Percentiles rank a stretch among this genome's conserved stretches.
Evolutionary conservation across 1,140 invertebrate species (phyloP).

Genomic region (Xylocopa sonorina): DNA sequence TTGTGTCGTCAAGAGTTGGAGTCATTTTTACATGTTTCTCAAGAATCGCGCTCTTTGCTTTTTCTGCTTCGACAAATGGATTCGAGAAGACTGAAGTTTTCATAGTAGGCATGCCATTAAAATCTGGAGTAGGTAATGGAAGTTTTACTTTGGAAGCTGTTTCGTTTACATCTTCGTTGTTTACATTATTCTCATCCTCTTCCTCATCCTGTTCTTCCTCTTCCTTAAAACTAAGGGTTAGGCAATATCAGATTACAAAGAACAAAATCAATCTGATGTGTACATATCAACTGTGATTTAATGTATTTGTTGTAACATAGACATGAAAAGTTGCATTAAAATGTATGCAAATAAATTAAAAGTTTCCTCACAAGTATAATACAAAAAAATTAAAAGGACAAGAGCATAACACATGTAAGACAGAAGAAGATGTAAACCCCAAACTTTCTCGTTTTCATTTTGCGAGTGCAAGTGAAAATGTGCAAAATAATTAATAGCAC

Average conservation of each 20-base stretch:
- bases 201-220: slow-evolving; percentile 52
- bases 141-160: slow-evolving; percentile 78
- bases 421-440: not conserved
- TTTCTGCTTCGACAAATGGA: slow-evolving; percentile 94
- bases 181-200: slow-evolving; percentile 61
- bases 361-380: not conserved
- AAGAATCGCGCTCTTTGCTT: slow-evolving; percentile 91
- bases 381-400: not conserved
- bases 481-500: not conserved
- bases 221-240: slow-evolving; percentile 79
- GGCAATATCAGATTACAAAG: slow-evolving; percentile 82
- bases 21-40: slow-evolving; percentile 97
- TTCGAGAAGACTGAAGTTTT: slow-evolving; percentile 92
- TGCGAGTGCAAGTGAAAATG: not conserved
- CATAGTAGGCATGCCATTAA: slow-evolving; percentile 77
- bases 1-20: slow-evolving; percentile 85
- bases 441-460: not conserved
- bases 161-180: slow-evolving; percentile 62
- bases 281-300: slow-evolving; percentile 48
- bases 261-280: slow-evolving; percentile 70
- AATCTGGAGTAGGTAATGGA: slow-evolving; percentile 83
- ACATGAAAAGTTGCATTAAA: not conserved
- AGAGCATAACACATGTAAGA: not conserved
- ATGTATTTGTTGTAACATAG: not conserved
- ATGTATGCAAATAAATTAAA: too few species aligned